Base-by-base conservation (phyloP, 2,113 vertebrate species). In the Catharus bicknelli region DNA sequence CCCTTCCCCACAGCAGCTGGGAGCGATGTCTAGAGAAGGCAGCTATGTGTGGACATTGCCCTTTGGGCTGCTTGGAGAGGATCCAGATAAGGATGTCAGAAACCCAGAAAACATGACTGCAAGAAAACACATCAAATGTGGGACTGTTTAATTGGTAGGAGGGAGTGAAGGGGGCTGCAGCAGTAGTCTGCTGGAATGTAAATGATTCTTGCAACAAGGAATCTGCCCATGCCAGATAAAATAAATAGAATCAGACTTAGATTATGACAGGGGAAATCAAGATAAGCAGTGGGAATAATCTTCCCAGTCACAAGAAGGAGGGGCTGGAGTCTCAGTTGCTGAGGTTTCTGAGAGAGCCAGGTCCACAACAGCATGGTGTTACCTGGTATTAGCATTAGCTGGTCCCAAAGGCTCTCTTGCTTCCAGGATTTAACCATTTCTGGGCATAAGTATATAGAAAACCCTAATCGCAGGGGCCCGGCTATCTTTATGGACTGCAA, bases 401-500 rank as follows among this genome's bases (percentile, higher is more conserved):
- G 22, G 7, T 83, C 43, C 45, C 70, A 55, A 54, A 72, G 53
- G 38, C 40, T 75, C 32, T 62, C 23, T 63, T 12, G 0, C 47
- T 78, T 69, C 36, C 9, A 51, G 40, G 20, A 59, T 62, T 74
- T 69, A 70, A 67, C 53, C 29, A 34, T 63, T 84, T 70, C 57
- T 64, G 26, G 48, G 17, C 16, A 59, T 7, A 63, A 34, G 13
- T 14, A 11, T 6, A 36, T 2, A 8, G 45, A 83, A 90, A 73
- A 32, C 3, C 8, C 27, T 48, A 45, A 53, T 23, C 68, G 32
- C 32, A 42, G 2, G 1, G 13, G 26, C 23, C 20, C 63, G 43
- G 13, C 43, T 75, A 61, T 53, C 43, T 53, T 74, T 40, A 15
- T 0, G 1, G 30, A 23, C 38, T 59, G 29, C 0, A 0, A 48